These are phyloP conservation scores for Dryomyza anilis DNA, from an alignment of 2,888 invertebrate species.

Conservation along the genomic window DNA sequence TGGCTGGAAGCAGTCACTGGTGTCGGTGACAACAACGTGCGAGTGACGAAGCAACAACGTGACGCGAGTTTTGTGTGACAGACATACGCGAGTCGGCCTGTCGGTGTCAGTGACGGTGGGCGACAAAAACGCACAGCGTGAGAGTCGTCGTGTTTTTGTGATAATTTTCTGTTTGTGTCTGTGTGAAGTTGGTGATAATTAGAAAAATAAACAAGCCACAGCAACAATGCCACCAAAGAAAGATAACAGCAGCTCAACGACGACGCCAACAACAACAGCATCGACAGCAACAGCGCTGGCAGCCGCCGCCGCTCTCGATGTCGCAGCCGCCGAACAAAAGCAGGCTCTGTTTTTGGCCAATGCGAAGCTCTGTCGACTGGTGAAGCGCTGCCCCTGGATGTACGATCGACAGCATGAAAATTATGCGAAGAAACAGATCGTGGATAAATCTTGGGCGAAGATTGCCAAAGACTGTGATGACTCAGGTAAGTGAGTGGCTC, in stretches of 20 bases:
- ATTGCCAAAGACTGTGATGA: slow-evolving; percentile 44
- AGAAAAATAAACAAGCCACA: slow-evolving; percentile 11
- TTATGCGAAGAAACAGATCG: slow-evolving; percentile 41
- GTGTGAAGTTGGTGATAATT: not conserved
- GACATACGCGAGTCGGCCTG: too few relatives aligned
- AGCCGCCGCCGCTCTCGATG: not conserved
- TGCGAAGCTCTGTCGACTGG: slow-evolving; percentile 41
- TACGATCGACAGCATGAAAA: slow-evolving; percentile 43
- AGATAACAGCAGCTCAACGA: slow-evolving; percentile 23
- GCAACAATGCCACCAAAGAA: slow-evolving; percentile 35
- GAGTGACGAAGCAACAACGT: too few relatives aligned
- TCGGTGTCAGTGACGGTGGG: too few relatives aligned
- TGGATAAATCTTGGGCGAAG: slow-evolving; percentile 43
- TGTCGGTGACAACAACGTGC: not conserved
- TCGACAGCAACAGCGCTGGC: slow-evolving; percentile 10
- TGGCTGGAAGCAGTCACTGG: not conserved
- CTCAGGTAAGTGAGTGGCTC: slow-evolving; percentile 36
- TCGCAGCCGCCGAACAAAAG: slow-evolving; percentile 34
- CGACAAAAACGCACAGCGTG: too few relatives aligned
- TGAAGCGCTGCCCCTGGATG: slow-evolving; percentile 42
- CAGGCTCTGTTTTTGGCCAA: slow-evolving; percentile 36
- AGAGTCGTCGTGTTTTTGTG: not conserved
- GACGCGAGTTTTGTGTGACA: too few relatives aligned
- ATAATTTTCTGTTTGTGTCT: not conserved
- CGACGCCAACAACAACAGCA: slow-evolving; percentile 21